Evolutionary conservation across 2,113 vertebrate species (phyloP).

Genomic region (Colaptes auratus): DNA sequence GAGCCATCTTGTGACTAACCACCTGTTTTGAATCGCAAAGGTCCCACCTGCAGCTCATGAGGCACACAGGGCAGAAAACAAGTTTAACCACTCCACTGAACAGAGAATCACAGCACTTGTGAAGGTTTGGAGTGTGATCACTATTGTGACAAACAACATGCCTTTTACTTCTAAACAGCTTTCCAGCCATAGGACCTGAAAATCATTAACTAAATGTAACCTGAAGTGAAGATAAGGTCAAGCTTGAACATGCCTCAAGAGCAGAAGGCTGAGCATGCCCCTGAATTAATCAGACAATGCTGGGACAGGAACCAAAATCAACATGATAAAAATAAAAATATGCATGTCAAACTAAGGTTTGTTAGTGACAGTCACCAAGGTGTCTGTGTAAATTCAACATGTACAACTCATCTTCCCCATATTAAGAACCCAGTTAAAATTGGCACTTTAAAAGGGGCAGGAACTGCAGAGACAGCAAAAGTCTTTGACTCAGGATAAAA

Average conservation of each 20-base stretch:
- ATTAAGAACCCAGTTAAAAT: not conserved
- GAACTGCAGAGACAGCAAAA: not conserved
- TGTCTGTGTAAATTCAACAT: not conserved
- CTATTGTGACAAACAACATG: not conserved
- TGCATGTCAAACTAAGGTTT: not conserved
- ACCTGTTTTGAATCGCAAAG: not conserved
- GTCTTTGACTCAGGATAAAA: accelerated
- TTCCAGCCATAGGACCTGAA: not conserved
- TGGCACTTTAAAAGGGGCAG: not conserved
- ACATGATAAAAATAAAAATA: not conserved
- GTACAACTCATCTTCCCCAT: not conserved
- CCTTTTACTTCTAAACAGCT: not conserved
- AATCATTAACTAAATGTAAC: not conserved
- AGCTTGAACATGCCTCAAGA: not conserved
- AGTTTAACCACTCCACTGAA: not conserved
- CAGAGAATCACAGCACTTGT: not conserved
- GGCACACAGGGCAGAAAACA: not conserved
- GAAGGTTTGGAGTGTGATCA: not conserved
- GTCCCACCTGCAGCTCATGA: not conserved
- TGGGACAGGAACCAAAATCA: not conserved
- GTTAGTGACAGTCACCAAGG: not conserved
- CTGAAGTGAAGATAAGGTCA: not conserved
- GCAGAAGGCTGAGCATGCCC: not conserved
- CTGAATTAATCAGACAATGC: not conserved
- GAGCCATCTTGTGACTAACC: not conserved